Evolutionary conservation across 2,888 invertebrate species (phyloP), one percentile per base, ranked within the genome.

Genomic region (Ichneumoninae sp.): DNA sequence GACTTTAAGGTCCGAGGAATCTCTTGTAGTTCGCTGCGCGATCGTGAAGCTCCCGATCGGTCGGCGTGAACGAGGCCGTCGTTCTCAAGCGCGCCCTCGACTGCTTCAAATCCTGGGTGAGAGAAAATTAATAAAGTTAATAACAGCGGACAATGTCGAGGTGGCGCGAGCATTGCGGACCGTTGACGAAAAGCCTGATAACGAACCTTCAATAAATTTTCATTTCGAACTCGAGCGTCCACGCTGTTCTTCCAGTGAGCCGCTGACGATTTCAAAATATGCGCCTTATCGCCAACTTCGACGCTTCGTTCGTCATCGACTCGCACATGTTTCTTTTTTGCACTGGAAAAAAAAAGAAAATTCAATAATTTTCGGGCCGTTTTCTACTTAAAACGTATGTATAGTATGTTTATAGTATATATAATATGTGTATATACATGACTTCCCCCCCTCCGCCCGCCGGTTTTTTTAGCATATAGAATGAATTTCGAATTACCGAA

Each of bases 31-130:
- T 85, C n/a, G 77, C 65, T 7, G 87, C 86, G 70, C 91, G 87
- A 69, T 91, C 90, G 54, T 88, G 85, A 19, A 93, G 90, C 79
- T 93, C 93, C 70, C 91, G 90, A 74, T 93, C 92, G 10, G 91
- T 93, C 22, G 93, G 93, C 3, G 91, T 89, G 71, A 91, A 93
- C 6, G 91, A 89, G 5, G 92, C 90, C 47, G 91, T 88, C 62
- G 92, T 93, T 85, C 93, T 89, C 50, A 93, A 75, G 47, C 92
- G 90, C 40, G 93, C 93, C 80, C 90, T 92, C 8, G 90, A 86
- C 30, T 89, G 83, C 83, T 92, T 91, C 86, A 93, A 83, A 71
- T 93, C 91, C 93, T 93, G 71, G 22, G n/a, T 71, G 33, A 22
- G 75, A 80, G 36, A 62, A 26, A 52, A 52, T 30, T 44, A 54